phyloP scores from a whole-genome alignment of 1,140 invertebrate genomes.

The Eufriesea mexicana region DNA sequence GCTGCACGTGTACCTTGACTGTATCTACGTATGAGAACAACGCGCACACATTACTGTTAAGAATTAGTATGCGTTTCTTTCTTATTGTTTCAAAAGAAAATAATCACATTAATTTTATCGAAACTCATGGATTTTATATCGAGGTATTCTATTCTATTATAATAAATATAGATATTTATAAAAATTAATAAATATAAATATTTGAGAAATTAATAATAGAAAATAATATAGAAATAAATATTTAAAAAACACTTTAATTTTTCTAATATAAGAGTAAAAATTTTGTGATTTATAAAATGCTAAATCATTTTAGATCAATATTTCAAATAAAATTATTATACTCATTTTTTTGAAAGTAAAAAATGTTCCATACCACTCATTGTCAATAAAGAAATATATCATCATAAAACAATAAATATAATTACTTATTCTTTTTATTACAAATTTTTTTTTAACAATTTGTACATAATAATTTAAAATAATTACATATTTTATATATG shows the following conservation, averaged over 20 bases:
- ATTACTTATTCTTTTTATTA: slow-evolving; percentile 7
- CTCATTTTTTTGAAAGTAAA: neutral
- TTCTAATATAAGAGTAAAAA: neutral
- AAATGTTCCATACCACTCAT: neutral
- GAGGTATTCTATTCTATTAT: neutral
- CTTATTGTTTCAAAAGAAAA: neutral
- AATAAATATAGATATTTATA: slow-evolving; percentile 1
- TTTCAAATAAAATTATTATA: neutral
- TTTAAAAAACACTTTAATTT: neutral
- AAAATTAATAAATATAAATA: neutral
- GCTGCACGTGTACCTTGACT: slow-evolving; percentile 56
- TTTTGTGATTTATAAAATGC: neutral
- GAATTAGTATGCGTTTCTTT: neutral
- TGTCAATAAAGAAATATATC: neutral
- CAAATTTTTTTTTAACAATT: slow-evolving; percentile 17
- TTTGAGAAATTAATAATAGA: too few relatives aligned
- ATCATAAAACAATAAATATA: neutral
- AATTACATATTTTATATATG: neutral
- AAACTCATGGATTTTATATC: neutral
- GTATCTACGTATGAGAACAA: slow-evolving; percentile 16
- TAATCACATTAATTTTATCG: neutral
- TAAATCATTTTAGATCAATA: neutral
- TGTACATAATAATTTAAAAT: neutral
- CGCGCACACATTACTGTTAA: neutral
- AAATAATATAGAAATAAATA: too few relatives aligned